These are phyloP conservation scores for Nasonovia ribisnigri DNA, from an alignment of 2,888 invertebrate genomes.

Conservation along the genomic window DNA sequence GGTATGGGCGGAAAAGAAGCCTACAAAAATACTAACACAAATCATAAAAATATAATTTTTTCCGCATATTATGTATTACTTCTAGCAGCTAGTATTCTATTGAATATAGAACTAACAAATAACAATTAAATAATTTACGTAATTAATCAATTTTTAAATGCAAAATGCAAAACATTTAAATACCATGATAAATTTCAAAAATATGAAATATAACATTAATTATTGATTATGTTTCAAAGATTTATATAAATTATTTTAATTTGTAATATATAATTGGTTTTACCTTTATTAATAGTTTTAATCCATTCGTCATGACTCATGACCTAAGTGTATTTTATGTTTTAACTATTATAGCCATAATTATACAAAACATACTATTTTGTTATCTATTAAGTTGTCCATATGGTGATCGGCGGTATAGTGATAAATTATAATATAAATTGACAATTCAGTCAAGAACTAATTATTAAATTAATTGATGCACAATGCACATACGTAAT, in stretches of 20 bases:
- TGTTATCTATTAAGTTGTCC: not conserved
- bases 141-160: not conserved
- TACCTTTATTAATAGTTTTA: not conserved
- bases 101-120: not conserved
- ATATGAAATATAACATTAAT: not conserved
- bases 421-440: not conserved
- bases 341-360: too few relatives aligned
- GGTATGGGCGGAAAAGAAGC: not conserved
- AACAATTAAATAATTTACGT: not conserved
- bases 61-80: too few relatives aligned
- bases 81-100: too few relatives aligned
- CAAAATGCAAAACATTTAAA: not conserved
- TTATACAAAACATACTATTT: not conserved
- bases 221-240: not conserved
- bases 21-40: not conserved
- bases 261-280: not conserved
- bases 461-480: too few relatives aligned
- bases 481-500: too few relatives aligned
- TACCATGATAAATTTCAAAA: not conserved
- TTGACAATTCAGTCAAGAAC: too few relatives aligned
- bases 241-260: not conserved
- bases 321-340: not conserved
- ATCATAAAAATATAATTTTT: not conserved
- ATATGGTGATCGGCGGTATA: not conserved
- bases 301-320: not conserved